Evolutionary conservation across 2,797 vertebrate species (phyloP).

Genomic region (Sebastes dallii): DNA sequence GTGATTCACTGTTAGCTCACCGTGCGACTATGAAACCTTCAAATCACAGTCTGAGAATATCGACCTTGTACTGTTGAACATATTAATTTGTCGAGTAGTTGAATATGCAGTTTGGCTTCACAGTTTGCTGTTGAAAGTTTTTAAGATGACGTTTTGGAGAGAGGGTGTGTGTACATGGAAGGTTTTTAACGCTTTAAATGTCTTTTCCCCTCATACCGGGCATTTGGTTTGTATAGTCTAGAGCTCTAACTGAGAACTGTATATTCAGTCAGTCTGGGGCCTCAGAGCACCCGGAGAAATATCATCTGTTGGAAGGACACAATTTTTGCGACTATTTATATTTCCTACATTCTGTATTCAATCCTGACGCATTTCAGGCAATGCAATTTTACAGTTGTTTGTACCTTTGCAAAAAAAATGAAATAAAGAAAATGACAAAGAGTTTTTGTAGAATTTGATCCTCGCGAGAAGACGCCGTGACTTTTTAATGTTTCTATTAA

Average conservation of each 20-base stretch:
- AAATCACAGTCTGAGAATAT: background rate
- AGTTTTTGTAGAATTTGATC: slow-evolving; percentile 1
- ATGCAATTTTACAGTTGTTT: slow-evolving; percentile 80
- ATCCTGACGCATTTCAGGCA: slow-evolving; percentile 76
- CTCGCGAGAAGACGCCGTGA: background rate
- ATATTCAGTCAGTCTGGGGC: background rate
- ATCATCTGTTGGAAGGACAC: slow-evolving; percentile 71
- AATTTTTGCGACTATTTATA: slow-evolving; percentile 83
- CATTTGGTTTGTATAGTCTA: slow-evolving; percentile 58
- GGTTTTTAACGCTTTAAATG: slow-evolving; percentile 72
- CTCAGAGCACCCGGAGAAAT: slow-evolving; percentile 38
- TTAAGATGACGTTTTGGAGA: slow-evolving; percentile 45
- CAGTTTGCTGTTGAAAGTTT: slow-evolving; percentile 46
- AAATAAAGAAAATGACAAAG: slow-evolving; percentile 73
- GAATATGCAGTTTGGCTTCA: slow-evolving; percentile 50
- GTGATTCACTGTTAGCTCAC: background rate
- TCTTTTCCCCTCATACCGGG: slow-evolving; percentile 34
- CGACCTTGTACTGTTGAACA: slow-evolving; percentile 9
- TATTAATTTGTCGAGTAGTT: slow-evolving; percentile 24
- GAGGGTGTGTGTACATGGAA: slow-evolving; percentile 51
- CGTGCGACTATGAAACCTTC: background rate
- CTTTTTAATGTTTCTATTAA: slow-evolving; percentile 27
- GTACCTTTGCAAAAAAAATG: slow-evolving; percentile 80
- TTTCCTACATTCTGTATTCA: slow-evolving; percentile 79
- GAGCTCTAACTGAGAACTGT: slow-evolving; percentile 32